Percentiles rank a stretch among this genome's conserved stretches.
phyloP scores from a whole-genome alignment of 1,140 invertebrate genomes.

The Polypedilum vanderplanki region DNA sequence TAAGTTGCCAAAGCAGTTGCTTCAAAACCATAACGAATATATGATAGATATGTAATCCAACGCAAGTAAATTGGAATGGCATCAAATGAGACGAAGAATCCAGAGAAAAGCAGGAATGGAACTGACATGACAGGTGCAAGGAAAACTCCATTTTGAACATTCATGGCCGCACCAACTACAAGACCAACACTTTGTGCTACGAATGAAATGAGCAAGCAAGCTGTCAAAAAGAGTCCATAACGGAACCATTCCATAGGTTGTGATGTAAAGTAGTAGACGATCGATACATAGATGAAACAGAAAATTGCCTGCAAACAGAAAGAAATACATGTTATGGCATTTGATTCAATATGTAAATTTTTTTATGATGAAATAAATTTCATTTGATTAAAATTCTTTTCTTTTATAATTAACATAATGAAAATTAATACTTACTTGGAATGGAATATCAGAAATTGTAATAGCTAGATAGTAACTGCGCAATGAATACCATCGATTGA shows the following conservation, averaged over 20 bases:
- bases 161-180: conserved; percentile 91
- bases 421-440: conserved; percentile 64
- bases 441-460: conserved; percentile 91
- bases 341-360: no score
- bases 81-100: conserved; percentile 96
- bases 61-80: conserved; percentile 90
- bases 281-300: conserved; percentile 84
- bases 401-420: conserved; percentile 7
- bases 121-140: conserved; percentile 92
- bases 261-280: conserved; percentile 92
- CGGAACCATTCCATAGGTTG: conserved; percentile 78
- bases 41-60: conserved; percentile 93
- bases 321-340: conserved; percentile 32
- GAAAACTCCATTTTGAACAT: conserved; percentile 90
- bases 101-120: conserved; percentile 88
- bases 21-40: conserved; percentile 93
- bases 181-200: conserved; percentile 93
- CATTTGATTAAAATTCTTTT: no score
- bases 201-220: conserved; percentile 85
- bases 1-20: conserved; percentile 91
- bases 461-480: conserved; percentile 94
- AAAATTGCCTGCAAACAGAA: conserved; percentile 74
- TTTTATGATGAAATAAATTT: no score
- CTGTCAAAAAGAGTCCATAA: conserved; percentile 81
- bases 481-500: conserved; percentile 96